Conservation (phyloP, 2,113 vertebrate species). For the Coregonus clupeaformis region DNA sequence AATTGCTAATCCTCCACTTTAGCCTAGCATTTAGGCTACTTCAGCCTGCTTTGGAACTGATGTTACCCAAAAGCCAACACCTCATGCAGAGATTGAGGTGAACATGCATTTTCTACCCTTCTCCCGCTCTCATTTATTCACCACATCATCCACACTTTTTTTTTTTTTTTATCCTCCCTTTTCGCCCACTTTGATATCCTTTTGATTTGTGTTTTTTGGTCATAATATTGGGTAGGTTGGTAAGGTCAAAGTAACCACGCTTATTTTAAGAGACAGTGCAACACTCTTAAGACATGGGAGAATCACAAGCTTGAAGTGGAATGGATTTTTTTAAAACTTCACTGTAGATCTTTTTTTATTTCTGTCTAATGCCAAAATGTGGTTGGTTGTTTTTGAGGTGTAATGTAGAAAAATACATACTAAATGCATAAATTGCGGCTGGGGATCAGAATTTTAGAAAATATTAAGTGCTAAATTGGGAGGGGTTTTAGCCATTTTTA, state of each 20-base stretch:
- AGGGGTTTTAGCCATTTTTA: slow-evolving; percentile 41
- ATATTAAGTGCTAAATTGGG: slow-evolving; percentile 54
- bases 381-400: slow-evolving; percentile 65
- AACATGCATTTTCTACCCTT: background rate
- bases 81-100: background rate
- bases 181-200: slow-evolving; percentile 22
- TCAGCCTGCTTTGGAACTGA: background rate
- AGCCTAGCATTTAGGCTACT: slow-evolving; percentile 12
- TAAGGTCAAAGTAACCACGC: slow-evolving; percentile 38
- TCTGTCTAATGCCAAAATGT: slow-evolving; percentile 72
- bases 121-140: background rate
- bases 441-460: slow-evolving; percentile 42
- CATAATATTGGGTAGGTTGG: slow-evolving; percentile 22
- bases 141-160: background rate
- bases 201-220: slow-evolving; percentile 14
- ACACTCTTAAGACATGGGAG: slow-evolving; percentile 38
- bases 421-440: slow-evolving; percentile 47
- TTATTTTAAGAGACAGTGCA: slow-evolving; percentile 53
- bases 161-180: background rate
- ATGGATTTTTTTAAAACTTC: slow-evolving; percentile 40
- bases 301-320: slow-evolving; percentile 52
- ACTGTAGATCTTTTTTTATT: slow-evolving; percentile 75
- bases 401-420: slow-evolving; percentile 66
- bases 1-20: slow-evolving; percentile 31
- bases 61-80: background rate